Evolutionary conservation across 2,888 invertebrate species (phyloP).

Genomic region (Tiphia femorata): DNA sequence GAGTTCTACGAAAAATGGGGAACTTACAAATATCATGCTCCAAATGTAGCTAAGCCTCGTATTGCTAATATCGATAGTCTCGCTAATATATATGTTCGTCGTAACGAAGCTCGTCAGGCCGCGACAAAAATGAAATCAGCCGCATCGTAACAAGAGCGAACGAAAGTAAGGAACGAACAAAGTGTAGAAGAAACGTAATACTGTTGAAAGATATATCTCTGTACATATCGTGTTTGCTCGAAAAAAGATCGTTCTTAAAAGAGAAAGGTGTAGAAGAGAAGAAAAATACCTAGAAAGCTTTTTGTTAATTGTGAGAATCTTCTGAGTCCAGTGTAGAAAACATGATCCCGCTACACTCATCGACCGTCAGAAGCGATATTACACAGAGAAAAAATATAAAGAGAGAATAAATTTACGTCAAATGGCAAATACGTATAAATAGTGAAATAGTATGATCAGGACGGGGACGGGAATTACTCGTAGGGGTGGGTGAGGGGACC

Average conservation of each 20-base stretch:
- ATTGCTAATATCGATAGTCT: slow-evolving; percentile 9
- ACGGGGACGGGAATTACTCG: background rate
- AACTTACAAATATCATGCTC: background rate
- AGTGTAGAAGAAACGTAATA: background rate
- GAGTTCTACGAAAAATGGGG: background rate
- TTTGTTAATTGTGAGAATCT: slow-evolving; percentile 67
- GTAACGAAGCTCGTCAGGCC: slow-evolving; percentile 8
- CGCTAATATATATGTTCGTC: too few species aligned
- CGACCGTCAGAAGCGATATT: slow-evolving; percentile 63
- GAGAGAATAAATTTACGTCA: slow-evolving; percentile 59
- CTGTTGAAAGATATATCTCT: slow-evolving; percentile 4
- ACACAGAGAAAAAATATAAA: slow-evolving; percentile 59
- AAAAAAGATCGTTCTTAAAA: background rate
- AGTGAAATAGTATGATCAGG: background rate
- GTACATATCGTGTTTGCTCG: background rate
- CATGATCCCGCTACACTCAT: slow-evolving; percentile 67
- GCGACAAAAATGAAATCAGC: background rate
- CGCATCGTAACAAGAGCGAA: background rate
- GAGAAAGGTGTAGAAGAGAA: slow-evolving; percentile 36
- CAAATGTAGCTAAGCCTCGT: slow-evolving; percentile 1
- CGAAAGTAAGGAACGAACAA: background rate
- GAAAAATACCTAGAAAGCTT: slow-evolving; percentile 65
- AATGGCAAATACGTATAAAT: slow-evolving; percentile 29
- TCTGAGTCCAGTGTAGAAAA: slow-evolving; percentile 67
- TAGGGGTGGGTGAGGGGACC: too few species aligned